These are phyloP conservation scores for Epizoanthus rinbou DNA, from an alignment of 92 coral and sea anemone species.

Conservation along the genomic window DNA sequence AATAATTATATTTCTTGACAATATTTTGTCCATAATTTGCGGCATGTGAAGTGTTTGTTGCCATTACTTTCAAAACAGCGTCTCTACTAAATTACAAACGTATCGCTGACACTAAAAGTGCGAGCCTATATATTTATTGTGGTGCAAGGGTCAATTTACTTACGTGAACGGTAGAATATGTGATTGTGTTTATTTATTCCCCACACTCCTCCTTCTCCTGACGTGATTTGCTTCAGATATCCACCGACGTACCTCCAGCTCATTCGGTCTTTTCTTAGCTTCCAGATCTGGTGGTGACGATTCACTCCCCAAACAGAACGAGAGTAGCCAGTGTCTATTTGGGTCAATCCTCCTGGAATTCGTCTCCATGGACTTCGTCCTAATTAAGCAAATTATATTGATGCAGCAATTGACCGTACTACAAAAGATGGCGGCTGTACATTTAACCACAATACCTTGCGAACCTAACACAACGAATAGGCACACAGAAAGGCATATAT, in stretches of 20 bases:
- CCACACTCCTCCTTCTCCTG: slow-evolving; percentile 40
- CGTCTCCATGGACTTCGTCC: slow-evolving; percentile 47
- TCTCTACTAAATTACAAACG: neutral
- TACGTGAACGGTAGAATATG: slow-evolving; percentile 33
- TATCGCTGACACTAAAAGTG: neutral
- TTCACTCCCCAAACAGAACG: slow-evolving; percentile 60
- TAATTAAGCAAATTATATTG: neutral
- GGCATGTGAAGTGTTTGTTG: too few species aligned
- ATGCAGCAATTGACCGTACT: neutral
- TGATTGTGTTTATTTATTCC: slow-evolving; percentile 6
- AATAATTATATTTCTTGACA: too few species aligned
- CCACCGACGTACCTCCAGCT: slow-evolving; percentile 28
- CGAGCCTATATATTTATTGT: neutral
- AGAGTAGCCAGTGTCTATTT: slow-evolving; percentile 53
- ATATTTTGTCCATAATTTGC: too few species aligned
- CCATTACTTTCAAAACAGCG: too few species aligned
- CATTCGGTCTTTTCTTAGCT: slow-evolving; percentile 8
- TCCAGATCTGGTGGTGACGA: slow-evolving; percentile 40
- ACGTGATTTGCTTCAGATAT: slow-evolving; percentile 1
- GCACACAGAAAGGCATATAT: neutral
- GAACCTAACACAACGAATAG: too few species aligned
- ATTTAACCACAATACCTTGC: too few species aligned
- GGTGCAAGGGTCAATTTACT: neutral
- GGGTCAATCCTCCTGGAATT: slow-evolving; percentile 46
- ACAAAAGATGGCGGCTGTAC: too few species aligned